Evolutionary conservation across 1,140 invertebrate genomes (phyloP).

Genomic region (Sitophilus oryzae): DNA sequence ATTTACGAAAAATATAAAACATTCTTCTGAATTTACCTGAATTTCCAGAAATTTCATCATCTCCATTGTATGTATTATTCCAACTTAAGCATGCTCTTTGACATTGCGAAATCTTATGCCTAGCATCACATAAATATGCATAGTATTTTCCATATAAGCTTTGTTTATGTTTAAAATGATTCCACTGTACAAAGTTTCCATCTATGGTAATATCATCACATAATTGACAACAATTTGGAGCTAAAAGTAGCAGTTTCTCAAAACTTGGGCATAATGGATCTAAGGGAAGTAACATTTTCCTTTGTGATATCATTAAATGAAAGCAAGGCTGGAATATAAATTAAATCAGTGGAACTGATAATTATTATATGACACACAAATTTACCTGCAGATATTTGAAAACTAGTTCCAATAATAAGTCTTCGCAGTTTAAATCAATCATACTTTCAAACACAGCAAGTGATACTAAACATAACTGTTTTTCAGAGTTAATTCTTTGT

Average conservation of each 20-base stretch:
- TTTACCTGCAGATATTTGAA: slow-evolving; percentile 69
- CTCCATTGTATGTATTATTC: slow-evolving; percentile 65
- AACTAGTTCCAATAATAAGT: slow-evolving; percentile 90
- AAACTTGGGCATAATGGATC: slow-evolving; percentile 77
- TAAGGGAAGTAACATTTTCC: slow-evolving; percentile 65
- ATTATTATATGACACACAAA: background rate
- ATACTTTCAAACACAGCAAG: slow-evolving; percentile 86
- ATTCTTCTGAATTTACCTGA: slow-evolving; percentile 23
- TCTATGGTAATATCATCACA: slow-evolving; percentile 38
- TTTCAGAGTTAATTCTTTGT: slow-evolving; percentile 58
- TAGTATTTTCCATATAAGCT: slow-evolving; percentile 73
- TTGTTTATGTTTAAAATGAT: slow-evolving; percentile 49
- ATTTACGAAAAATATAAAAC: background rate
- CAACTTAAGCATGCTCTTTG: slow-evolving; percentile 67
- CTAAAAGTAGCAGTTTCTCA: slow-evolving; percentile 75
- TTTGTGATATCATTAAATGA: slow-evolving; percentile 84
- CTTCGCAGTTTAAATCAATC: slow-evolving; percentile 90
- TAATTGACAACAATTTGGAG: slow-evolving; percentile 57
- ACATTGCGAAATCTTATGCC: slow-evolving; percentile 66
- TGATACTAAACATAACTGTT: slow-evolving; percentile 83
- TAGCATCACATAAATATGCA: slow-evolving; percentile 76
- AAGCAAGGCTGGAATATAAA: slow-evolving; percentile 57
- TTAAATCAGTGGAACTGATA: background rate
- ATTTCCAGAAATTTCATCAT: slow-evolving; percentile 36
- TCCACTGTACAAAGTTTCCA: slow-evolving; percentile 45